Conservation (phyloP, 2,888 invertebrate genomes). For the Neoscelio sp. region DNA sequence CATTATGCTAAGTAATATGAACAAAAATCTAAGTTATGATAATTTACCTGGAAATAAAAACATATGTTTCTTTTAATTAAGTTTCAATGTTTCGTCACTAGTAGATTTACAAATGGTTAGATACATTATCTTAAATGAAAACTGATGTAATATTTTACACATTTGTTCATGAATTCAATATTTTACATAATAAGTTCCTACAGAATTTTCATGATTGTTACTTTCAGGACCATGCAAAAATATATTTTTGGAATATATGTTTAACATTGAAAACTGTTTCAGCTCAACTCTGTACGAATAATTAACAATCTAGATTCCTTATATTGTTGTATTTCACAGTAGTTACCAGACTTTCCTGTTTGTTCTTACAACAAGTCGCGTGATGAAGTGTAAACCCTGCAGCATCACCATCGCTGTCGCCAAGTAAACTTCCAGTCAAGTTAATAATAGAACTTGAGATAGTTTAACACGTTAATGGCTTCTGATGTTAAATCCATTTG, state of each 20-base stretch:
- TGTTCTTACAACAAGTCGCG: conserved; percentile 60
- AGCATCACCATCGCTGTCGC: conserved; percentile 52
- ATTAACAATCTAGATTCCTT: conserved; percentile 49
- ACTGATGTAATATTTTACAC: no score
- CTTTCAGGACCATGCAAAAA: background rate
- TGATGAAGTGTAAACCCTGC: conserved; percentile 60
- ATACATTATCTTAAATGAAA: no score
- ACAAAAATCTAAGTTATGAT: no score
- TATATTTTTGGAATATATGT: conserved; percentile 8
- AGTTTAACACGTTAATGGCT: conserved; percentile 64
- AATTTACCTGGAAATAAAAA: no score
- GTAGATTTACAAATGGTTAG: no score
- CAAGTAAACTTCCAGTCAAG: conserved; percentile 59
- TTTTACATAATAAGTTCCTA: no score
- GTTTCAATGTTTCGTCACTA: no score
- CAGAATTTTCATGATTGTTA: no score
- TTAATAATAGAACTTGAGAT: conserved; percentile 63
- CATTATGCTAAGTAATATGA: no score
- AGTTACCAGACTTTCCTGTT: conserved; percentile 59
- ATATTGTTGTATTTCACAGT: conserved; percentile 50
- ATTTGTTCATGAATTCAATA: no score
- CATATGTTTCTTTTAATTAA: no score
- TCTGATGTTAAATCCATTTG: conserved; percentile 63
- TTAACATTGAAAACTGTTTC: conserved; percentile 14
- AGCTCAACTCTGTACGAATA: conserved; percentile 29